These are phyloP conservation scores for Agrochola lota DNA, from an alignment of 2,888 invertebrate genomes.

Conservation along the genomic window DNA sequence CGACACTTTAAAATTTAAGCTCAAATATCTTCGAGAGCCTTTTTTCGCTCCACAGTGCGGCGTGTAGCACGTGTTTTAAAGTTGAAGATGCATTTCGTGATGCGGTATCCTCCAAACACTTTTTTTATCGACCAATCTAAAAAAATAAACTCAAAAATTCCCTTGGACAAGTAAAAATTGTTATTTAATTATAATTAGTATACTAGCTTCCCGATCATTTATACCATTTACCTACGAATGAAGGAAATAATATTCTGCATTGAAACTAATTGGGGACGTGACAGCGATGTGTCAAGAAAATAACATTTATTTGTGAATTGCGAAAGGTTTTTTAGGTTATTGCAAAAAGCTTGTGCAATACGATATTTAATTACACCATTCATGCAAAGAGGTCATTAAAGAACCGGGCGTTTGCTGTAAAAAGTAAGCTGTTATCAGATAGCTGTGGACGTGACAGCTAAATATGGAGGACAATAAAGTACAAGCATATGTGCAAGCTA, in stretches of 20 bases:
- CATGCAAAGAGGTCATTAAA: conserved; percentile 36
- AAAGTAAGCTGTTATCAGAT: conserved; percentile 58
- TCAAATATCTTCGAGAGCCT: no score
- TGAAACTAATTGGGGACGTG: conserved; percentile 17
- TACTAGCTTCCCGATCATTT: not conserved
- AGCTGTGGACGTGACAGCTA: conserved; percentile 42
- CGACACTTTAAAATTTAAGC: no score
- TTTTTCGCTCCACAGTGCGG: no score
- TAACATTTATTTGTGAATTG: not conserved
- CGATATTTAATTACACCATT: conserved; percentile 39
- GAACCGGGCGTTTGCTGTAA: conserved; percentile 29
- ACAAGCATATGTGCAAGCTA: conserved; percentile 29
- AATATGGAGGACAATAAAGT: conserved; percentile 46
- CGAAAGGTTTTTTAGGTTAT: conserved; percentile 1
- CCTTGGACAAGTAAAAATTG: not conserved
- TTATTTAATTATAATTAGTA: not conserved
- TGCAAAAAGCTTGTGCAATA: conserved; percentile 36
- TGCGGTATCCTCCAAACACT: not conserved
- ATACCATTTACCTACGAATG: not conserved
- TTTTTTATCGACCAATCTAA: not conserved
- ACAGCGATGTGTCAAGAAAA: conserved; percentile 3
- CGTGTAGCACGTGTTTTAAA: not conserved
- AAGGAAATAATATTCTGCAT: not conserved
- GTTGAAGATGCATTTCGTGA: not conserved
- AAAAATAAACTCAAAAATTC: not conserved